Evolutionary conservation across 2,888 invertebrate species (phyloP), one percentile per base, ranked within the genome.

Genomic region (Trissoscelio sp.): DNA sequence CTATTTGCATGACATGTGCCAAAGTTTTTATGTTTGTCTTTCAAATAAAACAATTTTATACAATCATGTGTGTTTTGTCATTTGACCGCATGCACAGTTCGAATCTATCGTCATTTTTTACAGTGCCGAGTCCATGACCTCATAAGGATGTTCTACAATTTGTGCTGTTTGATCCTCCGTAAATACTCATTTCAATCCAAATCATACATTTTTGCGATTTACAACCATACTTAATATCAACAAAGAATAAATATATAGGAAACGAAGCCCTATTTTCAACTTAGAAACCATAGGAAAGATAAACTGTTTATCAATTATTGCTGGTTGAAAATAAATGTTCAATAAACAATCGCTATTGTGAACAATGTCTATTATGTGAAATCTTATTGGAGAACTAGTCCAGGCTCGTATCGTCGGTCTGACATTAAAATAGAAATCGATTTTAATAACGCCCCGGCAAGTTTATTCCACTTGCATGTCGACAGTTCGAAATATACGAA

Each of bases 21-120:
- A 57, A 51, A 42, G 11, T 55, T 34, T 66, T 77, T 55, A 31
- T 46, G 66, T 75, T 75, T 51, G 18, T 78, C 11, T 62, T 28
- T 37, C 3, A 9, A 78, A 78, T 78, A 78, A 78, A 78, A 39
- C 42, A 2, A n/a, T 55, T 62, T 62, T 48, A 44, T 67, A 67
- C 24, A 70, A 64, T 70, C 24, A 42, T 72, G 37, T 70, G 62
- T 46, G 70, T 70, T 28, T 62, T 70, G 39, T 78, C 31, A 78
- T 78, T 75, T 69, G 55, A 62, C 64, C 64, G 67, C 62, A 69
- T 69, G 69, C 75, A 51, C 11, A 14, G 39, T 7, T 22, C n/a
- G 28, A 39, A n/a, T 39, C 57, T 37, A 51, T 16, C 7, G 39
- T 39, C 48, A 39, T 75, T 67, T 14, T 67, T 67, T 75, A n/a